phyloP scores from a whole-genome alignment of 2,113 vertebrate species.

The Poecilia latipinna region DNA sequence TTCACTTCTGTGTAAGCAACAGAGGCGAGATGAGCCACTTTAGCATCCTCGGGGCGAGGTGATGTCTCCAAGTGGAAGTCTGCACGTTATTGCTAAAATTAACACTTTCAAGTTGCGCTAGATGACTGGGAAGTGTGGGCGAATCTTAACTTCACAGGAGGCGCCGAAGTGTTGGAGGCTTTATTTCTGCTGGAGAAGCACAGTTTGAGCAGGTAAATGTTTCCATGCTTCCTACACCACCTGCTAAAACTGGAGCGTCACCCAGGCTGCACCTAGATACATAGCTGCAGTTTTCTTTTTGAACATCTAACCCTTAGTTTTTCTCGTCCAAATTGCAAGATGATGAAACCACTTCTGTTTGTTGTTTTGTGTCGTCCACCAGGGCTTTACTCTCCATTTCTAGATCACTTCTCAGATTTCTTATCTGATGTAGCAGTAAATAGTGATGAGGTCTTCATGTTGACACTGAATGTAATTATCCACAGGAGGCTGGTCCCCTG shows the following conservation, averaged over 20 bases:
- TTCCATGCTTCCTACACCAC: background rate
- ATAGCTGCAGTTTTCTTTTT: too few relatives aligned
- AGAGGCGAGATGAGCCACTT: constrained; percentile 15
- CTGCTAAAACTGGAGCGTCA: background rate
- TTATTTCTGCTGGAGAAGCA: background rate
- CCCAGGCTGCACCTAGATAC: background rate
- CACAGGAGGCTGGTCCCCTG: too few relatives aligned
- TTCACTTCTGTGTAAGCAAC: constrained; percentile 15
- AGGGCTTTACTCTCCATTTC: too few relatives aligned
- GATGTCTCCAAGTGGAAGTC: constrained; percentile 29
- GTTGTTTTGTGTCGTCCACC: too few relatives aligned
- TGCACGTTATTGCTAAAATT: constrained; percentile 40
- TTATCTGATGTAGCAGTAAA: too few relatives aligned
- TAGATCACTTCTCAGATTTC: too few relatives aligned
- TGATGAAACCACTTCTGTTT: too few relatives aligned
- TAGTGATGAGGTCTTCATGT: too few relatives aligned
- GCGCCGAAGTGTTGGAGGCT: background rate
- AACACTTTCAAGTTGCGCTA: constrained; percentile 20
- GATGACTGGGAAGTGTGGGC: constrained; percentile 31
- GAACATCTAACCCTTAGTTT: too few relatives aligned
- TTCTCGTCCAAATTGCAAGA: too few relatives aligned
- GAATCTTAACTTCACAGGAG: constrained; percentile 12
- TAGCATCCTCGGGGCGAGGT: constrained; percentile 35
- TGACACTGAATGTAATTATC: too few relatives aligned
- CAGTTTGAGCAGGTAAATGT: background rate